Evolutionary conservation across 2,888 invertebrate species (phyloP).

Genomic region (Helleia helle): DNA sequence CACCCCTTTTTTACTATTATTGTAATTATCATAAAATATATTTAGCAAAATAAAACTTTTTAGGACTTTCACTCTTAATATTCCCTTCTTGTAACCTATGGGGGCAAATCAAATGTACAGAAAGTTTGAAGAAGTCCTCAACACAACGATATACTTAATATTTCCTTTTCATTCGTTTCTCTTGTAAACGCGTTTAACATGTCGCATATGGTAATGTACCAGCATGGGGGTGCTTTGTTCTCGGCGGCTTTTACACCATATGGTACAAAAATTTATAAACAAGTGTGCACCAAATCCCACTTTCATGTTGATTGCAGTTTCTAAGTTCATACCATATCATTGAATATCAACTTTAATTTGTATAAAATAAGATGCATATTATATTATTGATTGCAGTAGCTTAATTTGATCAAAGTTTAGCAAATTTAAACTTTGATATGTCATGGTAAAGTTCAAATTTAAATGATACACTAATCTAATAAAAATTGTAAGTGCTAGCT

Average conservation of each 20-base stretch:
- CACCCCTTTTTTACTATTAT: no score
- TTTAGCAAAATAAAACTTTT: no score
- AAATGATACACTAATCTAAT: not conserved
- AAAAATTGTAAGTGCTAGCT: not conserved
- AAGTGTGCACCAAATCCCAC: slow-evolving; percentile 60
- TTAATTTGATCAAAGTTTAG: no score
- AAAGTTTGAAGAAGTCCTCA: no score
- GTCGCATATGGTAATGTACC: slow-evolving; percentile 64
- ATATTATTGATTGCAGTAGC: no score
- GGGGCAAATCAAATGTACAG: no score
- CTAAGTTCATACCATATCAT: no score
- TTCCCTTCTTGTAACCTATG: no score
- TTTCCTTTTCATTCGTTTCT: slow-evolving; percentile 44
- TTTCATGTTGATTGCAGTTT: slow-evolving; percentile 51
- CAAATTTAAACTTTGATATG: not conserved
- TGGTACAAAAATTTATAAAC: slow-evolving; percentile 68
- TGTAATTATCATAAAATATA: no score
- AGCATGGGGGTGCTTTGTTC: slow-evolving; percentile 64
- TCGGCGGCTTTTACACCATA: slow-evolving; percentile 68
- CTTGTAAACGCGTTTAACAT: slow-evolving; percentile 66
- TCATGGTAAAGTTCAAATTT: not conserved
- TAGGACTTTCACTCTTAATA: no score
- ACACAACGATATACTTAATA: not conserved
- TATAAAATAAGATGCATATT: no score
- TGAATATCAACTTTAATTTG: not conserved